Percentiles rank a stretch among this genome's conserved stretches.
These are phyloP conservation scores for Ochropleura leucogaster DNA, from an alignment of 2,888 invertebrate genomes.

Conservation along the genomic window DNA sequence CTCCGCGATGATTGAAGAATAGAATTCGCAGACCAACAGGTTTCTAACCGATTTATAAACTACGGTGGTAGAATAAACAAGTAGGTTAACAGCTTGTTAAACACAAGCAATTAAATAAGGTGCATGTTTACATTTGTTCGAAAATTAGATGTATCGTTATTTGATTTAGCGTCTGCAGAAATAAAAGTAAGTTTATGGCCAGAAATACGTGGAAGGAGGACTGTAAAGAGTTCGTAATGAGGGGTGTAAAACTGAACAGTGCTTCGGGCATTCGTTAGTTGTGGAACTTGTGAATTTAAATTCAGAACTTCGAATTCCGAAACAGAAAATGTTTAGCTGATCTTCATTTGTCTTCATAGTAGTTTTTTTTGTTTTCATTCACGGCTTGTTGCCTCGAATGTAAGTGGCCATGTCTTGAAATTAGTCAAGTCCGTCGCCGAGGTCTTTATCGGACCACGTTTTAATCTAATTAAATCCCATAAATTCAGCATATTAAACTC, in stretches of 20 bases:
- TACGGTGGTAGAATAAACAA: slow-evolving; percentile 58
- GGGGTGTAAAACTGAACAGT: slow-evolving; percentile 34
- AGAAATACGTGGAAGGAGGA: slow-evolving; percentile 38
- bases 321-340: slow-evolving; percentile 4
- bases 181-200: slow-evolving; percentile 56
- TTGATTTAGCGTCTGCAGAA: slow-evolving; percentile 42
- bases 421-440: slow-evolving; percentile 42
- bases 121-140: slow-evolving; percentile 54
- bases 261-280: slow-evolving; percentile 22
- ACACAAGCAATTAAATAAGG: slow-evolving; percentile 63
- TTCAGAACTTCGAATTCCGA: slow-evolving; percentile 8
- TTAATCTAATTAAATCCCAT: slow-evolving; percentile 54
- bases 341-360: neutral
- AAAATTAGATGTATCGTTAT: slow-evolving; percentile 58
- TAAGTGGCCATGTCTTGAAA: slow-evolving; percentile 17
- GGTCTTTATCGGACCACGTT: slow-evolving; percentile 46
- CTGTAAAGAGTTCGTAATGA: slow-evolving; percentile 48
- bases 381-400: neutral
- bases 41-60: slow-evolving; percentile 55
- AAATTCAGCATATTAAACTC: slow-evolving; percentile 47
- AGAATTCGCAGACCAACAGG: slow-evolving; percentile 45
- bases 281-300: slow-evolving; percentile 5
- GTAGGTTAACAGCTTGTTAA: slow-evolving; percentile 63
- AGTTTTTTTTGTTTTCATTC: slow-evolving; percentile 22
- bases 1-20: slow-evolving; percentile 51